phyloP scores from a whole-genome alignment of 2,888 invertebrate genomes.

The Tenthredo scrophulariae region DNA sequence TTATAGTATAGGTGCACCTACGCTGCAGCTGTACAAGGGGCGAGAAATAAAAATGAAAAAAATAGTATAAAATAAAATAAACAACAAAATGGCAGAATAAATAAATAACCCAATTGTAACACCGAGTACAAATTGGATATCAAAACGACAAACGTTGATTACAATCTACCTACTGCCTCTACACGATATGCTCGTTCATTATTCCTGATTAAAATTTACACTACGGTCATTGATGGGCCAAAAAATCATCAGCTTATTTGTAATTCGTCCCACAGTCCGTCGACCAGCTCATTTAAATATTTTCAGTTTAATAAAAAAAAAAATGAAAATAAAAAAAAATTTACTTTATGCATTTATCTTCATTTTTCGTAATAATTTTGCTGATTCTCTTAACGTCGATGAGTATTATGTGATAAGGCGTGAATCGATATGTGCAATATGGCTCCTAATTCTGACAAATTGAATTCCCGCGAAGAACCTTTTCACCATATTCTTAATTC shows the following conservation, averaged over 20 bases:
- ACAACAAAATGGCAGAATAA: background rate
- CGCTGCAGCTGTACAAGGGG: background rate
- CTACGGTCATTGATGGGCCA: background rate
- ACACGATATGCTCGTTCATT: constrained; percentile 37
- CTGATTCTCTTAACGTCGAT: background rate
- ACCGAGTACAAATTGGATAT: constrained; percentile 31
- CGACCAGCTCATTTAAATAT: background rate
- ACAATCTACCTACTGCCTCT: background rate
- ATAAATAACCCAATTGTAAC: constrained; percentile 32
- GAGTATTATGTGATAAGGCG: background rate
- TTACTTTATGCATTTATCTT: background rate
- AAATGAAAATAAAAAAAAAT: too few species aligned
- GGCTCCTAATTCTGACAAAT: background rate
- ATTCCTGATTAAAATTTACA: constrained; percentile 34
- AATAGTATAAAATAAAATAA: background rate
- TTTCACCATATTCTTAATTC: background rate
- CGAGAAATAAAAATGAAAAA: background rate
- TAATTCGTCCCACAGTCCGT: background rate
- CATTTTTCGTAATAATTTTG: background rate
- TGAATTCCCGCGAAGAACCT: background rate
- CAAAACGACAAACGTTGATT: constrained; percentile 39
- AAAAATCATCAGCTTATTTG: constrained; percentile 2
- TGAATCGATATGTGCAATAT: background rate
- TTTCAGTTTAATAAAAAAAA: background rate
- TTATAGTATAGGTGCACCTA: too few species aligned